A percentile compares a stretch with the other conserved stretches of the same genome.
phyloP scores from a whole-genome alignment of 1,140 invertebrate species.

The Scaptomyza graminum region DNA sequence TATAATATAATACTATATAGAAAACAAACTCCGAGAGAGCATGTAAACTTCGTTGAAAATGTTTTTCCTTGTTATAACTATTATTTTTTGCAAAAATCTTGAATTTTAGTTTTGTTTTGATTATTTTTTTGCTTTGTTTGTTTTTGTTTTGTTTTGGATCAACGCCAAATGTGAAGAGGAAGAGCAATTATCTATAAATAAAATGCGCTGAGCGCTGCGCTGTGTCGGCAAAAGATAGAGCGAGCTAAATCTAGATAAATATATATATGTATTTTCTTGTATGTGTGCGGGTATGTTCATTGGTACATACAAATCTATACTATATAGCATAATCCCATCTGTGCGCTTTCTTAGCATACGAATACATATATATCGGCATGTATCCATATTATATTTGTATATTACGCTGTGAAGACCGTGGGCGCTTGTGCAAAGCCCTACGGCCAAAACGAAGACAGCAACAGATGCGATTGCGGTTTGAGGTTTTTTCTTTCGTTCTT shows the following conservation, averaged over 20 bases:
- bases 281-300: slow-evolving; percentile 5
- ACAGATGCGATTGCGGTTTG: slow-evolving; percentile 12
- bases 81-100: slow-evolving; percentile 51
- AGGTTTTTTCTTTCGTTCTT: not conserved
- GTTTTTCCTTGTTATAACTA: slow-evolving; percentile 46
- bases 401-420: slow-evolving; percentile 29
- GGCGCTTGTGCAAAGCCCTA: slow-evolving; percentile 54
- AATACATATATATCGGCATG: not conserved
- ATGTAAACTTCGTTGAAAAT: slow-evolving; percentile 24
- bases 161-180: slow-evolving; percentile 54
- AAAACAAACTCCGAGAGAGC: no score
- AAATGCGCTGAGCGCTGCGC: slow-evolving; percentile 39
- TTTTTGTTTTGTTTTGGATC: slow-evolving; percentile 48
- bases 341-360: not conserved
- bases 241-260: slow-evolving; percentile 46
- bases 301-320: not conserved
- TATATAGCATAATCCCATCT: not conserved
- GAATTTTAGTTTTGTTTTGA: slow-evolving; percentile 28
- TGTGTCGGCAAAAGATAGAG: slow-evolving; percentile 46
- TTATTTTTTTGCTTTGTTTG: slow-evolving; percentile 21
- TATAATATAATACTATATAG: no score
- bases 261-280: slow-evolving; percentile 29
- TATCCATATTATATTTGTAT: slow-evolving; percentile 1
- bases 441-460: slow-evolving; percentile 15
- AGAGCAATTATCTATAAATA: slow-evolving; percentile 59